Evolutionary conservation across 1,140 invertebrate species (phyloP).

Genomic region (Antheraea pernyi): DNA sequence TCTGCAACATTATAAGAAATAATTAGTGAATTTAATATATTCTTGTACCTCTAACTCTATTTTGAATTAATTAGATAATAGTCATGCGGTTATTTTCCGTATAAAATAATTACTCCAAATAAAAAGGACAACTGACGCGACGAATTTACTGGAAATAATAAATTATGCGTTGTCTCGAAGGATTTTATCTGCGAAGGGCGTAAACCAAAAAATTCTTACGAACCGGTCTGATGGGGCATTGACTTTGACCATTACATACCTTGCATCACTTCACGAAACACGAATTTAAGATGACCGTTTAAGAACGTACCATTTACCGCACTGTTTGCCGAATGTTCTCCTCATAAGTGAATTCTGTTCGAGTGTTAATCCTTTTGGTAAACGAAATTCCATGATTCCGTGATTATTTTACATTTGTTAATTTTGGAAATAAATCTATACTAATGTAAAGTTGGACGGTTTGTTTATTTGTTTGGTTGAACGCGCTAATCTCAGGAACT

Average conservation of each 20-base stretch:
- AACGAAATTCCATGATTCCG: constrained; percentile 23
- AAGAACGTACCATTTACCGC: constrained; percentile 38
- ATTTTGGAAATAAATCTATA: too few species aligned
- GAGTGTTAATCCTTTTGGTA: constrained; percentile 23
- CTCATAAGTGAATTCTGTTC: constrained; percentile 16
- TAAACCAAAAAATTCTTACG: constrained; percentile 35
- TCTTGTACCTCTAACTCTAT: too few species aligned
- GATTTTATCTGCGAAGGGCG: constrained; percentile 19
- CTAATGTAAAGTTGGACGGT: too few species aligned
- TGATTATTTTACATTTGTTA: not conserved
- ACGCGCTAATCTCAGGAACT: too few species aligned
- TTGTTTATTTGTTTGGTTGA: too few species aligned
- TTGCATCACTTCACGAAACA: constrained; percentile 51
- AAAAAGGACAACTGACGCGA: not conserved
- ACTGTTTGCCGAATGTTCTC: constrained; percentile 39
- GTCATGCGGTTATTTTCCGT: too few species aligned
- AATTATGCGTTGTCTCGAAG: not conserved
- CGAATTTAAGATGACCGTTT: constrained; percentile 34
- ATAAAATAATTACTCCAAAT: not conserved
- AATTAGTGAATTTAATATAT: too few species aligned
- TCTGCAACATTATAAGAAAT: too few species aligned
- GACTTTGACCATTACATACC: constrained; percentile 54
- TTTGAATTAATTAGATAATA: too few species aligned
- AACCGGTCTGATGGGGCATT: constrained; percentile 56
- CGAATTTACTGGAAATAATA: not conserved